phyloP scores from a whole-genome alignment of 92 coral and sea anemone species.

The Ricordea florida region DNA sequence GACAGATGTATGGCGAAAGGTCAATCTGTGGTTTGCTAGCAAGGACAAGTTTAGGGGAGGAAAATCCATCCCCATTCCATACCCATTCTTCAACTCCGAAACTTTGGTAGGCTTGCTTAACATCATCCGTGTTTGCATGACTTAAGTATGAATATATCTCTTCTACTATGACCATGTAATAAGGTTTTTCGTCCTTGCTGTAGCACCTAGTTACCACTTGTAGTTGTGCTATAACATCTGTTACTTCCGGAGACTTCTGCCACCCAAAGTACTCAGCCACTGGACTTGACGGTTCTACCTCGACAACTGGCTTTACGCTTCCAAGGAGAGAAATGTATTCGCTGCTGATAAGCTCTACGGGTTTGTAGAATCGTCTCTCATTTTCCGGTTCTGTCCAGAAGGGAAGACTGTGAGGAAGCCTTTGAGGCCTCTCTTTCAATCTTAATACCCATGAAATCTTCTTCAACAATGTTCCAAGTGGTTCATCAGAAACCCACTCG shows the following conservation, averaged over 20 bases:
- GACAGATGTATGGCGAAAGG: slow-evolving; percentile 61
- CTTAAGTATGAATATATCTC: slow-evolving; percentile 58
- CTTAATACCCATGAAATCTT: slow-evolving; percentile 54
- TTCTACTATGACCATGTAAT: slow-evolving; percentile 32
- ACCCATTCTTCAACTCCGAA: slow-evolving; percentile 44
- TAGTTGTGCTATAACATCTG: slow-evolving; percentile 55
- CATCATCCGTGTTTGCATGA: background rate
- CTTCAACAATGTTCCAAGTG: slow-evolving; percentile 13
- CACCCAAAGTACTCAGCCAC: slow-evolving; percentile 56
- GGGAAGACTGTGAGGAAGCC: slow-evolving; percentile 34
- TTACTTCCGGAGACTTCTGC: slow-evolving; percentile 31
- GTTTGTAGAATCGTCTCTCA: slow-evolving; percentile 24
- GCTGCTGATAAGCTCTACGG: slow-evolving; percentile 41
- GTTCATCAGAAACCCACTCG: background rate
- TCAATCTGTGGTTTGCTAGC: slow-evolving; percentile 41
- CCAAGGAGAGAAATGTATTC: slow-evolving; percentile 53
- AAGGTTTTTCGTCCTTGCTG: slow-evolving; percentile 50
- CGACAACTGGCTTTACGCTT: slow-evolving; percentile 37
- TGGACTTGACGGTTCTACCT: background rate
- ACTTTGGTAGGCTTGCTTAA: background rate
- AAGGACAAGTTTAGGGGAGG: slow-evolving; percentile 47
- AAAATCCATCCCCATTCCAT: slow-evolving; percentile 88
- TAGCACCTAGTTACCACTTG: slow-evolving; percentile 37
- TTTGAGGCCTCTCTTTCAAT: slow-evolving; percentile 23
- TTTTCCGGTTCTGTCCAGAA: background rate